Conservation (phyloP, 64 coral and sea anemone species). For the Pocillopora damicornis region DNA sequence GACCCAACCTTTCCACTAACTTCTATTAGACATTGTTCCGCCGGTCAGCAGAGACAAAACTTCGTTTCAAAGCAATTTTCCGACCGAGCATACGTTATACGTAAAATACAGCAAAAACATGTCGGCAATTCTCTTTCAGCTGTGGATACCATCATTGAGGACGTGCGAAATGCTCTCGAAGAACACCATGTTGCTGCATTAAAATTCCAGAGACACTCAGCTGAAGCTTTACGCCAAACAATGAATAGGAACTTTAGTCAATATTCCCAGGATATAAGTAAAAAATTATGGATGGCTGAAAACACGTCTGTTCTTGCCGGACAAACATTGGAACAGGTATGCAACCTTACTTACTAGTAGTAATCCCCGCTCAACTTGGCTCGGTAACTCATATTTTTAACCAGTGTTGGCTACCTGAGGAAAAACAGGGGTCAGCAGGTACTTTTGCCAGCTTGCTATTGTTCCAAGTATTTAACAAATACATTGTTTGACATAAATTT, state of each 20-base stretch:
- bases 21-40: not conserved
- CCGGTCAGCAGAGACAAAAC: not conserved
- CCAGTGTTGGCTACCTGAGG: no score
- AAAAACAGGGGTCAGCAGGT: no score
- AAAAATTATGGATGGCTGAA: conserved; percentile 1
- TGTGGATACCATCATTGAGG: not conserved
- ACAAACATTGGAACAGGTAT: conserved; percentile 9
- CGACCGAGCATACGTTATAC: not conserved
- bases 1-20: not conserved
- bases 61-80: not conserved
- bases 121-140: not conserved
- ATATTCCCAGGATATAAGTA: not conserved
- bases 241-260: conserved; percentile 26
- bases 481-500: no score
- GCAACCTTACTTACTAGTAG: not conserved
- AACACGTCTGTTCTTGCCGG: not conserved
- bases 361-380: not conserved
- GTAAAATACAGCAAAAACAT: no score
- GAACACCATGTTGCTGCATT: not conserved
- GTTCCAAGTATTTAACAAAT: no score
- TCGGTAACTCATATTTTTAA: not conserved
- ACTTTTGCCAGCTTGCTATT: no score
- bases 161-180: not conserved
- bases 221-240: not conserved
- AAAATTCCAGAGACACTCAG: not conserved